Evolutionary conservation across 2,888 invertebrate genomes (phyloP), one percentile per base, ranked within the genome.

Genomic region (Leptopilina myrica): DNA sequence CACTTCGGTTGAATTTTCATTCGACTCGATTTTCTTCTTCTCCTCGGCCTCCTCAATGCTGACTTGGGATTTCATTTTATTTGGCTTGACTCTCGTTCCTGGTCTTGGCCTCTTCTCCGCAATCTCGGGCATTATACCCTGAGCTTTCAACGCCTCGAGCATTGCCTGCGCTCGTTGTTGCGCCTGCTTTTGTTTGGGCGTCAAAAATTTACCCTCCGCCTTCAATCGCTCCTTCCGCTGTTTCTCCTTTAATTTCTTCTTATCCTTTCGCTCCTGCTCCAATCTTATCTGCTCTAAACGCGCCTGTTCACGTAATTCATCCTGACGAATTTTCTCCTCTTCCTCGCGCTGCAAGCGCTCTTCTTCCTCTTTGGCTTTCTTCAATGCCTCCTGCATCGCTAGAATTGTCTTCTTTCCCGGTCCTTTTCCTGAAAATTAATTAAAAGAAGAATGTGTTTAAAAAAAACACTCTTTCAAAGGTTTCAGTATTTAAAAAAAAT

Each of bases 141-240:
- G 97, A 9, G 97, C 97, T 92, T 97, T 97, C 64, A 98, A 93
- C 1, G 96, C 96, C 77, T 98, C 97, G 81, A 99, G 92, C 94
- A 98, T 94, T 79, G 97, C 97, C 91, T 97, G 96, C 8, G 98
- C 97, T 84, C 98, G 94, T 0, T 97, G 96, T 82, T 96, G 95
- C 86, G 98, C 98, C 84, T 96, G 96, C 90, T 97, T 98, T 90
- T 99, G 98, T 91, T 98, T 98, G 0, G 97, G 95, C 2, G 98
- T 98, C 80, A 99, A 92, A 53, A 98, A 93, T 92, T 98, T 99
- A 3, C 99, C 99, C 92, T 99, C 99, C n/a, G 97, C 97, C 92
- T 99, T 99, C 86, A 98, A 93, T 89, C 97, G 94, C 88, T 98
- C 98, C 92, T 97, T 98, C 76, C 97, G 94, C 89, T 98, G 98